Evolutionary conservation across 2,113 vertebrate genomes (phyloP), one percentile per base, ranked within the genome.

Genomic region (Lasiurus borealis): DNA sequence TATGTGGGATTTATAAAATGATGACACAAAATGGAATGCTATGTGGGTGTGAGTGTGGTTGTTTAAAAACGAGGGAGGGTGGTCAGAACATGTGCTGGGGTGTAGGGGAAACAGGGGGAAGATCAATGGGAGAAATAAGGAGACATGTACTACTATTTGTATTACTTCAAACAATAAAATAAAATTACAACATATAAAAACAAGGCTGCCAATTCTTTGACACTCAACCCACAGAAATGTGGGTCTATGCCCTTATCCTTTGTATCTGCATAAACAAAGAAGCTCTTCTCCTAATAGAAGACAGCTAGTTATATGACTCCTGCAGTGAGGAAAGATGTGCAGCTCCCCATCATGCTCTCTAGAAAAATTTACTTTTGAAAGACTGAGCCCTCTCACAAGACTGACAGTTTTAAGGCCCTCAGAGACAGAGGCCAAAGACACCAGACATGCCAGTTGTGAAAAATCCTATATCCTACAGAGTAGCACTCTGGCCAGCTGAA

Each of bases 391-490:
- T 82, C 36, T 5, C 5, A 9, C 18, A n/a, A 78, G 5, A 36
- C 59, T 86, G 54, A 34, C 36, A 40, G 1, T 19, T 6, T 3
- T 50, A 25, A 46, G 25, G 29, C 2, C 25, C 5, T 77, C 27
- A 71, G 12, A 0, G 14, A 40, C 0, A 71, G 21, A 72, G 34
- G 8, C 8, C 11, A n/a, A 9, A 40, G 4, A 0, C 12, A 84
- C 3, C 13, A 85, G 21, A 18, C 2, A 14, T 31, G 48, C 64
- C 31, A 76, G 36, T n/a, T 44, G 5, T 81, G 34, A 85, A 4
- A 90, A 75, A 66, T 23, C 64, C 83, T 31, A 23, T 19, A 69
- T 4, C 7, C 19, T 68, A n/a, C 8, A 68, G 11, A 82, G 14
- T 6, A 64, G 9, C 3, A 29, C 25, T 31, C 27, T 29, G 46